Conservation (phyloP, 1,140 invertebrate species). For the Mactra quadrangularis region DNA sequence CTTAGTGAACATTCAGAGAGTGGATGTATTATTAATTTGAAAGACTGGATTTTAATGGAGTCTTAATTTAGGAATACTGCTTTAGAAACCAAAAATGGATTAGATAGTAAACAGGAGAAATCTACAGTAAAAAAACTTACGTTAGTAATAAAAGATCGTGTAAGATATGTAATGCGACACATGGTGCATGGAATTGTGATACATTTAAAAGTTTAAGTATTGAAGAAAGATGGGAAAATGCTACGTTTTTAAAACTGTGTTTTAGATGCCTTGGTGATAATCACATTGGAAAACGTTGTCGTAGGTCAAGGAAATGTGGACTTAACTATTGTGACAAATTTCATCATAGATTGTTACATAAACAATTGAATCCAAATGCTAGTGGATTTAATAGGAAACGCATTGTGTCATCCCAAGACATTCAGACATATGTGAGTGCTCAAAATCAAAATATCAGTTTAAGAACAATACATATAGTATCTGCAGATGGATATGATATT, state of each 20-base stretch:
- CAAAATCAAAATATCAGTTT: constrained; percentile 5
- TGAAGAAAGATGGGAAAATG: background rate
- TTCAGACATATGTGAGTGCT: background rate
- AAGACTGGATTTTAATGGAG: too few species aligned
- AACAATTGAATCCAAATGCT: background rate
- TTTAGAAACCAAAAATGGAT: too few species aligned
- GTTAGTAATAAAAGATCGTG: too few species aligned
- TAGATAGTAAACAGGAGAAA: too few species aligned
- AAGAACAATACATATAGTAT: constrained; percentile 26
- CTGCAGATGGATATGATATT: background rate
- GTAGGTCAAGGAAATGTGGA: constrained; percentile 13
- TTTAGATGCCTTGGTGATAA: constrained; percentile 3
- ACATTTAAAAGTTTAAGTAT: too few species aligned
- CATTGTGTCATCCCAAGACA: background rate
- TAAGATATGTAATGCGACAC: too few species aligned
- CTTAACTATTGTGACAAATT: constrained; percentile 22
- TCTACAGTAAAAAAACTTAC: too few species aligned
- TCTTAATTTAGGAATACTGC: too few species aligned
- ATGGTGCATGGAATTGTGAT: too few species aligned
- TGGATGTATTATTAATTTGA: too few species aligned
- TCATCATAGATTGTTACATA: constrained; percentile 21
- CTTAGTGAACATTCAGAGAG: too few species aligned
- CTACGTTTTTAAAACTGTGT: background rate
- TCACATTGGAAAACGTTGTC: background rate
- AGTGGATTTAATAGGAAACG: constrained; percentile 1